These are phyloP conservation scores for Gymnocypris eckloni DNA, from an alignment of 2,797 vertebrate species.

Conservation along the genomic window DNA sequence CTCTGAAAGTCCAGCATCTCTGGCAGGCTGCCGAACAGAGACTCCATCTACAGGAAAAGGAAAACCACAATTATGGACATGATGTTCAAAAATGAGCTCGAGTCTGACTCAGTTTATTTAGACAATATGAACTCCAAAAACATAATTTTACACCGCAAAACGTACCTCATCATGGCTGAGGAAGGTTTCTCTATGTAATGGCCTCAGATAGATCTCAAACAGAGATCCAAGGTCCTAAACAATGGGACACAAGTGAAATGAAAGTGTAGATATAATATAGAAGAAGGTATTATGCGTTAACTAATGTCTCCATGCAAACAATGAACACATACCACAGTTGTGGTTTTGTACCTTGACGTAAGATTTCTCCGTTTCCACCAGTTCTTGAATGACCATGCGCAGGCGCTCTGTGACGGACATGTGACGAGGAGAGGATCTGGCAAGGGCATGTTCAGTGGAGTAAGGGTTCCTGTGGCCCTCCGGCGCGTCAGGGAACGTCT, in stretches of 20 bases:
- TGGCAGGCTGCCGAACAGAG: constrained; percentile 90
- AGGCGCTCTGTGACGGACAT: constrained; percentile 89
- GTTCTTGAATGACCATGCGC: constrained; percentile 92
- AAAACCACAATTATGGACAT: not conserved
- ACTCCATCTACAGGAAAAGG: constrained; percentile 85
- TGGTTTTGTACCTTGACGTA: constrained; percentile 89
- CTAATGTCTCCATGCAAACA: not conserved
- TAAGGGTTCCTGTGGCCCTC: constrained; percentile 78
- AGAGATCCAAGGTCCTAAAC: constrained; percentile 88
- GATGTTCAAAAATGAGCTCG: not conserved
- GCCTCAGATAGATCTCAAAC: constrained; percentile 91
- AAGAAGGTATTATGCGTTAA: not conserved
- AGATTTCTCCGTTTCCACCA: constrained; percentile 94
- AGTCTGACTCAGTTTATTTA: not conserved
- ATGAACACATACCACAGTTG: not conserved
- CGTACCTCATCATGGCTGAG: constrained; percentile 92
- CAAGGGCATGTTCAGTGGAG: constrained; percentile 64
- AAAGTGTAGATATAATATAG: not conserved
- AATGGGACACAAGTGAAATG: constrained; percentile 46
- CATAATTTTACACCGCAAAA: not conserved
- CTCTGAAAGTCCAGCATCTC: constrained; percentile 96
- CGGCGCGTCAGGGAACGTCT: constrained; percentile 76
- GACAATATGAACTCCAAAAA: not conserved
- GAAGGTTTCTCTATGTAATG: constrained; percentile 90
- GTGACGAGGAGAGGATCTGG: constrained; percentile 80